Evolutionary conservation across 2,888 invertebrate genomes (phyloP).

Genomic region (Aporophyla lueneburgensis): DNA sequence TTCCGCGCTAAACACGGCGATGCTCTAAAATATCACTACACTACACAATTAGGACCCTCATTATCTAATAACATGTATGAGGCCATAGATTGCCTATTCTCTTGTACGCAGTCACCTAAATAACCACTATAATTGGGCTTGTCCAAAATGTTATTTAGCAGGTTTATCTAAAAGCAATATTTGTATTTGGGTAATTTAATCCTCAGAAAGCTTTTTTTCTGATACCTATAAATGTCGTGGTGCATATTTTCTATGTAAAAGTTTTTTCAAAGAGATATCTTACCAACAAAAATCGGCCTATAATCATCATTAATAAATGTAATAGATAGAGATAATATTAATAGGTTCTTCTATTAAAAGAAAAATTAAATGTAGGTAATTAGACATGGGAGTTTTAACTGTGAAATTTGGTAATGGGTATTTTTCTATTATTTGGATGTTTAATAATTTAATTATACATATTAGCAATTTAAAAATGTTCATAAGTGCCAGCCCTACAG

Average conservation of each 20-base stretch:
- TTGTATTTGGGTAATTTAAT: background rate
- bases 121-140: conserved; percentile 12
- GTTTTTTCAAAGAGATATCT: background rate
- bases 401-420: background rate
- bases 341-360: too few species aligned
- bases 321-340: background rate
- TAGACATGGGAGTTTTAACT: background rate
- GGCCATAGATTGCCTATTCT: conserved; percentile 22
- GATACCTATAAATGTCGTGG: too few species aligned
- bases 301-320: background rate
- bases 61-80: conserved; percentile 36
- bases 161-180: background rate
- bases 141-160: background rate
- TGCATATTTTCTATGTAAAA: background rate
- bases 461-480: background rate
- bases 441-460: background rate
- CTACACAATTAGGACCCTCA: conserved; percentile 33
- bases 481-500: conserved; percentile 34
- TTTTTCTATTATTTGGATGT: background rate
- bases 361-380: background rate
- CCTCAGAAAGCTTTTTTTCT: background rate
- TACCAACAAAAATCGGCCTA: background rate
- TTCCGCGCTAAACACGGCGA: conserved; percentile 17
- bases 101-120: conserved; percentile 28
- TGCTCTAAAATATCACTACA: conserved; percentile 41